A percentile compares a stretch with the other conserved stretches of the same genome.
Conservation (phyloP, 2,113 vertebrate genomes). For the Telmatochromis sp. region DNA sequence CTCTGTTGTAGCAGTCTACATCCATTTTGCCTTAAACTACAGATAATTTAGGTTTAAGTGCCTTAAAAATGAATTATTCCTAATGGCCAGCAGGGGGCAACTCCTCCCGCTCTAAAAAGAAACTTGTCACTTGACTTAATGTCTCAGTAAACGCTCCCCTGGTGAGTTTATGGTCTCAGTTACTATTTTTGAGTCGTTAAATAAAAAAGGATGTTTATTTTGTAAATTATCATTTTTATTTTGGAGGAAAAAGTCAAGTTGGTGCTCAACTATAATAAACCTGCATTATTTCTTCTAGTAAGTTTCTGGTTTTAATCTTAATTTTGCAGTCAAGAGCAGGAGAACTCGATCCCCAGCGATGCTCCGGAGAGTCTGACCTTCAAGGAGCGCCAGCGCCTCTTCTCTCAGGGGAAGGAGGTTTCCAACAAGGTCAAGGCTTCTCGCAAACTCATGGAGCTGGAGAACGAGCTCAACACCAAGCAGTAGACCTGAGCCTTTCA, state of each 20-base stretch:
- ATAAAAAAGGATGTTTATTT: background rate
- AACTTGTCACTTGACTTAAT: background rate
- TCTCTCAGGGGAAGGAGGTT: constrained; percentile 96
- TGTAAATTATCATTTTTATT: background rate
- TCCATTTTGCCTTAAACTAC: background rate
- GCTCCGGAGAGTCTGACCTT: constrained; percentile 92
- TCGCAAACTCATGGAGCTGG: constrained; percentile 93
- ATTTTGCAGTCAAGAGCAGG: constrained; percentile 77
- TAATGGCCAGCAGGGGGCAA: background rate
- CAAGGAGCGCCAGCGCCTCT: constrained; percentile 94
- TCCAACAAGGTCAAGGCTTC: constrained; percentile 97
- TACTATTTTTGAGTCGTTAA: background rate
- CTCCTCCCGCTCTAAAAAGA: background rate
- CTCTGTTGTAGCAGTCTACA: background rate
- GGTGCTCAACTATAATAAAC: background rate
- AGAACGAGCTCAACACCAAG: constrained; percentile 96
- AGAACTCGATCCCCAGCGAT: constrained; percentile 72
- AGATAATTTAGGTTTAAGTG: background rate
- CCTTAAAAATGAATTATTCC: background rate
- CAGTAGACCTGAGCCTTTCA: constrained; percentile 50
- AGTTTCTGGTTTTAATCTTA: background rate
- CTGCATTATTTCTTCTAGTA: background rate
- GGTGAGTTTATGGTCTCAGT: background rate
- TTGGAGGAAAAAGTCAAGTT: background rate
- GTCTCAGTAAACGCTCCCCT: background rate